Percentiles rank a stretch among this genome's conserved stretches.
Evolutionary conservation across 2,113 vertebrate genomes (phyloP).

Genomic region (Penelope pileata): DNA sequence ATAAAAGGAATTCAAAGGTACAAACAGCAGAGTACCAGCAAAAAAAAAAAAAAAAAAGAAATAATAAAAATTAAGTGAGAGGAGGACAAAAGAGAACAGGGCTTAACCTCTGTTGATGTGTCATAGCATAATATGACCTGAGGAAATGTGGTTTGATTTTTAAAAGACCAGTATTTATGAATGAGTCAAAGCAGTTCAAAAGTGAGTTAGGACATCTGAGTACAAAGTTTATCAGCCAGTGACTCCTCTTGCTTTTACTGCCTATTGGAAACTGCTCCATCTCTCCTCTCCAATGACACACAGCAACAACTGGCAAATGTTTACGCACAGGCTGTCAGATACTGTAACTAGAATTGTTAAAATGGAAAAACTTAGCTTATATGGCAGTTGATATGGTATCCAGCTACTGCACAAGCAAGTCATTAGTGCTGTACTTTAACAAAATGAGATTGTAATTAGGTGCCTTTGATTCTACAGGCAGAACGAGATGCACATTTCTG

Average conservation of each 20-base stretch:
- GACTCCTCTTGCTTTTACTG: background rate
- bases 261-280: background rate
- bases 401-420: constrained; percentile 52
- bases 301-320: background rate
- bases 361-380: constrained; percentile 7
- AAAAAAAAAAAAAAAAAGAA: background rate
- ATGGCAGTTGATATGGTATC: background rate
- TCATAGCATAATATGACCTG: background rate
- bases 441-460: constrained; percentile 63
- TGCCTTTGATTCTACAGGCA: constrained; percentile 39
- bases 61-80: background rate
- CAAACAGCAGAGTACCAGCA: background rate
- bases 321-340: background rate
- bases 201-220: background rate
- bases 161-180: background rate
- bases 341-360: background rate
- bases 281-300: background rate
- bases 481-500: constrained; percentile 64
- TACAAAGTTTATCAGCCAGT: background rate
- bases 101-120: background rate
- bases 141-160: background rate
- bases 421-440: constrained; percentile 38
- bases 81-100: background rate
- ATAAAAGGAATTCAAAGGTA: background rate
- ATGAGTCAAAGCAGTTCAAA: background rate